phyloP scores from a whole-genome alignment of 2,113 vertebrate species.

The Lagopus muta region DNA sequence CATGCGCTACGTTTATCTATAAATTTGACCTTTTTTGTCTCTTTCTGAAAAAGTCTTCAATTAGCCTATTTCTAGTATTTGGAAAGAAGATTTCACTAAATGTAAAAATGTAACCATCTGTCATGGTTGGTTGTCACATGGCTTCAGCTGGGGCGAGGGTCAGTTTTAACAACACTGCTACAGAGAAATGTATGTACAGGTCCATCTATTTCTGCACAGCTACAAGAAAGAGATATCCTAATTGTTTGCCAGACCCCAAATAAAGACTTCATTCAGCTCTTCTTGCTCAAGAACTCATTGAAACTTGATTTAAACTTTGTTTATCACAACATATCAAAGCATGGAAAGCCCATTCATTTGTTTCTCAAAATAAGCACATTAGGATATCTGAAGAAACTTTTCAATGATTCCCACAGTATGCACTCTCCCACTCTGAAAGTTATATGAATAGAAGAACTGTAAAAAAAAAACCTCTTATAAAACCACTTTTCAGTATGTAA shows the following conservation, averaged over 20 bases:
- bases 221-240: neutral
- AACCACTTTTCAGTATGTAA: neutral
- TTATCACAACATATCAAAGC: neutral
- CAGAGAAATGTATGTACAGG: neutral
- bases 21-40: neutral
- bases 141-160: neutral
- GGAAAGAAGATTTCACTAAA: neutral
- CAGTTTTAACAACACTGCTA: neutral
- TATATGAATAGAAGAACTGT: neutral
- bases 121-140: neutral
- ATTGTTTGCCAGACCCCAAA: neutral
- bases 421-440: neutral
- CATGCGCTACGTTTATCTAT: neutral
- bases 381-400: neutral
- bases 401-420: neutral
- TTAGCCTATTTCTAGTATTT: neutral
- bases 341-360: neutral
- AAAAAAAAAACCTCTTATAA: neutral
- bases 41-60: neutral
- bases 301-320: neutral
- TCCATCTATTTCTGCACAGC: neutral
- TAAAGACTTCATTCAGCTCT: neutral
- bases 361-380: neutral
- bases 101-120: fast-evolving
- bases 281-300: neutral